Evolutionary conservation across 2,113 vertebrate species (phyloP), one percentile per base, ranked within the genome.

Genomic region (Baryphthengus martii): DNA sequence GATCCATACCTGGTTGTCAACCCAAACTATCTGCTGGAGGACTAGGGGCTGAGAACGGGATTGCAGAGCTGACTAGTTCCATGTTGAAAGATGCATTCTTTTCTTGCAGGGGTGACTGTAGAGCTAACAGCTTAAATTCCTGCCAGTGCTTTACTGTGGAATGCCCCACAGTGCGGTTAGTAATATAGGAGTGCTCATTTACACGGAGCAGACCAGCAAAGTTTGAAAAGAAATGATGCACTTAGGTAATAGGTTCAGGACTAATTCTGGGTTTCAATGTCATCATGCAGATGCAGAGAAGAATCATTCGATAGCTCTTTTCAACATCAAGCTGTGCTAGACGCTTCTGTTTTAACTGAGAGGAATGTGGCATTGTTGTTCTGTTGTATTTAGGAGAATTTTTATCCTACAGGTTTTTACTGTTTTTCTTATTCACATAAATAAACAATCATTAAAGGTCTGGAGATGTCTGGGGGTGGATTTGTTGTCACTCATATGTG

Each of bases 1-100:
- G 99, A 99, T 33, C 98, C 98, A 0, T 99, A 98, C 73, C 96
- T 99, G 85, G 99, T 99, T 7, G 99, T 99, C 89, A 99, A 99
- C 95, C 99, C 99, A 33, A 99, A 99, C 98, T 99, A 99, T 96
- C 96, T 97, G 52, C 98, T 99, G 85, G 99, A 99, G 86, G 99
- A 99, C 94, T 99, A 96, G 95, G 44, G 37, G 39, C 44, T 40
- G 85, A 44, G 79, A 86, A 66, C 68, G 61, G 59, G 33, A 17
- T n/a, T 67, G n/a, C 17, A 59, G 79, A 73, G 28, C 61, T 92
- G 88, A 7, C 61, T 74, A 35, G 18, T 73, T 88, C 25, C 42
- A 2, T 79, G 28, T 3, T 80, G 73, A 42, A 70, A 75, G 67
- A 39, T 14, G 13, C 42, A 10, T 66, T 89, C 10, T 83, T 74